A percentile compares a stretch with the other conserved stretches of the same genome.
Evolutionary conservation across 2,888 invertebrate species (phyloP).

Genomic region (Zaprionus lineosus): DNA sequence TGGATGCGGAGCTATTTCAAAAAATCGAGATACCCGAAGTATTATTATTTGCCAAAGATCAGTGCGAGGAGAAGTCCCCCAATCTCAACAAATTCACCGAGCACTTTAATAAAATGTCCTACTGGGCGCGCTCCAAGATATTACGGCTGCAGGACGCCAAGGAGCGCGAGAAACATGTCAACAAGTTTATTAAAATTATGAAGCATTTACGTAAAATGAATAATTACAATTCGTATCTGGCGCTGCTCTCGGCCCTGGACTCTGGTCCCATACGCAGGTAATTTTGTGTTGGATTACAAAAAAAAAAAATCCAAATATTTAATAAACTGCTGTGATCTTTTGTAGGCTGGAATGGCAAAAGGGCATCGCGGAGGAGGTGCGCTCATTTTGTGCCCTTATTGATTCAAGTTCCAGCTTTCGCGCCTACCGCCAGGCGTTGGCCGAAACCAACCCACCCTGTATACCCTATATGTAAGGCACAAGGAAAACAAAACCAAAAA

Average conservation of each 20-base stretch:
- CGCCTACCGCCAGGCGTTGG: conserved; percentile 96
- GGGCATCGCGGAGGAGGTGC: conserved; percentile 94
- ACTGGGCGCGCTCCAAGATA: conserved; percentile 97
- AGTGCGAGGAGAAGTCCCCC: conserved; percentile 97
- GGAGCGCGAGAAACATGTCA: conserved; percentile 96
- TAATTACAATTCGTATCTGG: conserved; percentile 99
- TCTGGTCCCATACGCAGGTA: conserved; percentile 91
- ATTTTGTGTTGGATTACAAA: no score
- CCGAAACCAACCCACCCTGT: conserved; percentile 98
- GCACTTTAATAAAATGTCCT: conserved; percentile 99
- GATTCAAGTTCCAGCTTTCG: conserved; percentile 99
- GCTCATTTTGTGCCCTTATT: conserved; percentile 97
- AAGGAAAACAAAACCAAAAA: no score
- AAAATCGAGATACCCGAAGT: conserved; percentile 99
- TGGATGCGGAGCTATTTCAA: conserved; percentile 97
- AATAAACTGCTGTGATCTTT: no score
- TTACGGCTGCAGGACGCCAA: conserved; percentile 95
- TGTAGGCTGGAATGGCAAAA: conserved; percentile 96
- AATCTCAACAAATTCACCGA: conserved; percentile 98
- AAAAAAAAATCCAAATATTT: no score
- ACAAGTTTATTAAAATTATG: conserved; percentile 99
- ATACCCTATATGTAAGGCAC: conserved; percentile 99
- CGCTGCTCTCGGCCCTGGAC: conserved; percentile 96
- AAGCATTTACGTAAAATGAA: conserved; percentile 97
- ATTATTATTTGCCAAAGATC: conserved; percentile 98